phyloP scores from a whole-genome alignment of 2,113 vertebrate genomes.

The Onychostruthus taczanowskii region DNA sequence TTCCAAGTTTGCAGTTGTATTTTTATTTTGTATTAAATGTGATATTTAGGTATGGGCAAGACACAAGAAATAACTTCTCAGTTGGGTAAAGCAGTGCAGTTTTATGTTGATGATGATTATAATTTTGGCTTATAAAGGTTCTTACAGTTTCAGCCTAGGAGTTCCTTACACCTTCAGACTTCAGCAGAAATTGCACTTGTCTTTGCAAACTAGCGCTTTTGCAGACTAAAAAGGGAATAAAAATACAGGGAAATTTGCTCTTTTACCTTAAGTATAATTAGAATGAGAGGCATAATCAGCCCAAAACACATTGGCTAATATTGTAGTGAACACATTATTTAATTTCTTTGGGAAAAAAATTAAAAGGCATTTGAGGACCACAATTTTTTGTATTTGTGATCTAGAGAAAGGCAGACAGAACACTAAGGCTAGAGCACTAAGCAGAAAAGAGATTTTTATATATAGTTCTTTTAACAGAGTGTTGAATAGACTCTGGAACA shows the following conservation, averaged over 20 bases:
- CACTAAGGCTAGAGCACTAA: background rate
- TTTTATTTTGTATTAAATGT: background rate
- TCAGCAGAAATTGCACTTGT: background rate
- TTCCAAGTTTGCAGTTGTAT: background rate
- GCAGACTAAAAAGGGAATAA: background rate
- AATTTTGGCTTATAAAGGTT: background rate
- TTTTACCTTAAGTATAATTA: background rate
- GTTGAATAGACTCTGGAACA: background rate
- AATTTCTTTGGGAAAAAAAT: background rate
- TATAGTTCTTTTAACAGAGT: background rate
- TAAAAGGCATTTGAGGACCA: background rate
- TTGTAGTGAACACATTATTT: background rate
- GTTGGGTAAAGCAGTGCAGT: background rate
- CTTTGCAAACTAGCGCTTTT: background rate
- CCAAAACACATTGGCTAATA: background rate
- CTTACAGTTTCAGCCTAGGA: background rate
- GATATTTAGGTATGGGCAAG: background rate
- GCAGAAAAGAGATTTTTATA: background rate
- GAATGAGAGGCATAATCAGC: background rate
- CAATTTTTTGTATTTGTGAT: background rate
- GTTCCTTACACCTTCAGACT: background rate
- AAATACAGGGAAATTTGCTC: background rate
- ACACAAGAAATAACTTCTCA: background rate
- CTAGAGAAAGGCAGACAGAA: background rate
- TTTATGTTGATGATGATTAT: background rate